A percentile compares a stretch with the other conserved stretches of the same genome.
phyloP scores from a whole-genome alignment of 1,140 invertebrate species.

The Lithobius niger region DNA sequence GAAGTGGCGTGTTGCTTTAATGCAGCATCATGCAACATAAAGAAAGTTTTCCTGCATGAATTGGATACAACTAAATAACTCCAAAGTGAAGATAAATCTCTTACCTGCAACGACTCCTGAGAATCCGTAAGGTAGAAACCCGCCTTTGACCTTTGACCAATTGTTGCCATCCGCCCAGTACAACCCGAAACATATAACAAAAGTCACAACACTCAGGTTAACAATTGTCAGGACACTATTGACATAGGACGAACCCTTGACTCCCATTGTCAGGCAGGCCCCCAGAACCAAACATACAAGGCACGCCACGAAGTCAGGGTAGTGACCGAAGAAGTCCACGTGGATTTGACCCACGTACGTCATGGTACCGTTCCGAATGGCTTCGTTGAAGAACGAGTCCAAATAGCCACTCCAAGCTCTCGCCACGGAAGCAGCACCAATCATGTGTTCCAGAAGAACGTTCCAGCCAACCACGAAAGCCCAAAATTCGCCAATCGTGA shows the following conservation, averaged over 20 bases:
- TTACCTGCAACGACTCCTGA: conserved; percentile 34
- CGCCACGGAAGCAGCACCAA: conserved; percentile 80
- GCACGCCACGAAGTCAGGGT: conserved; percentile 70
- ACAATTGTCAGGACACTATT: conserved; percentile 66
- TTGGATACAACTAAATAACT: too few relatives aligned
- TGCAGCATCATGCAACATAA: too few relatives aligned
- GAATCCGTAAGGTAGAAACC: conserved; percentile 67
- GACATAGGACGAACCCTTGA: conserved; percentile 68
- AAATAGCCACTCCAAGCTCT: conserved; percentile 87
- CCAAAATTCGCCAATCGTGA: conserved; percentile 82
- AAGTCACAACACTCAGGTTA: conserved; percentile 56
- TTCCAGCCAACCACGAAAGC: conserved; percentile 93
- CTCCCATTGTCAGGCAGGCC: conserved; percentile 49
- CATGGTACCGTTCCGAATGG: conserved; percentile 65
- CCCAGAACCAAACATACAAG: conserved; percentile 45
- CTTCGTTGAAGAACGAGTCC: conserved; percentile 62
- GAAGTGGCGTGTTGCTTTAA: too few relatives aligned
- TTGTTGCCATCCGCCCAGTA: conserved; percentile 63
- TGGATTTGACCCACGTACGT: conserved; percentile 53
- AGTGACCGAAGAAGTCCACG: conserved; percentile 50
- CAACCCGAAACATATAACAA: conserved; percentile 59
- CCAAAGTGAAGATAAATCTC: too few relatives aligned
- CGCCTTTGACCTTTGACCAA: conserved; percentile 54
- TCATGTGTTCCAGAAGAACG: conserved; percentile 78
- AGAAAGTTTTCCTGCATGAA: too few relatives aligned